Evolutionary conservation across 1,140 invertebrate genomes (phyloP), one percentile per base, ranked within the genome.

Genomic region (Cheumatopsyche charites): DNA sequence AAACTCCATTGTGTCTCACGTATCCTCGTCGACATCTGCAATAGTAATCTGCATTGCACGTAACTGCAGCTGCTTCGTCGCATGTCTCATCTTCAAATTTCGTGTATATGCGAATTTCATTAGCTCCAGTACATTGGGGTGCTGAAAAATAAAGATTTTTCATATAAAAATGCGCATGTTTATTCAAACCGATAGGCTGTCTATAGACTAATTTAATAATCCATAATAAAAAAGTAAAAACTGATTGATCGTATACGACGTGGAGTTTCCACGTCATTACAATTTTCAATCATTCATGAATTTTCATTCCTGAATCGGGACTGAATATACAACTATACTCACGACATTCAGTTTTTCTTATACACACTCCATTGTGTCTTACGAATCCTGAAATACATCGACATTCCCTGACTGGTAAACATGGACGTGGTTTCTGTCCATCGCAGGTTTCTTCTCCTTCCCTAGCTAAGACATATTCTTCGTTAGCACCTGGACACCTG

Each of bases 361-460:
- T 68, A 21, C 66, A 68, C 21, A 52, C 49, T 29, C 66, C 66
- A 1, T 29, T 29, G 19, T 68, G 23, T 68, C 66, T 68, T 9
- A 68, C 66, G 29, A 25, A 68, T 68, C 66, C 66, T 21, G 12
- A 2, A 13, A n/a, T 55, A 17, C 66, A 68, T 36, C 66, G 45
- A 19, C 66, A 68, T 23, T 19, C 66, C 6, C 17, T 55, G n/a
- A 68, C 66, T 41, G 47, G 23, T 55, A 21, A 1, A 55, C 66
- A 68, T 2, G 47, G 23, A 3, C 13, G 12, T 36, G 45, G 21
- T 4, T 13, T 23, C 17, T 12, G 1, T 5, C 26, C 47, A 42
- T 55, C 47, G 17, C 66, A 68, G 0, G 66, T 68, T n/a, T 1
- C n/a, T 25, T 68, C 66, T 29, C 29, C 66, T 25, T 47, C 19